These are phyloP conservation scores for Tupaia chinensis DNA, from an alignment of 2,113 vertebrate species.

Conservation along the genomic window DNA sequence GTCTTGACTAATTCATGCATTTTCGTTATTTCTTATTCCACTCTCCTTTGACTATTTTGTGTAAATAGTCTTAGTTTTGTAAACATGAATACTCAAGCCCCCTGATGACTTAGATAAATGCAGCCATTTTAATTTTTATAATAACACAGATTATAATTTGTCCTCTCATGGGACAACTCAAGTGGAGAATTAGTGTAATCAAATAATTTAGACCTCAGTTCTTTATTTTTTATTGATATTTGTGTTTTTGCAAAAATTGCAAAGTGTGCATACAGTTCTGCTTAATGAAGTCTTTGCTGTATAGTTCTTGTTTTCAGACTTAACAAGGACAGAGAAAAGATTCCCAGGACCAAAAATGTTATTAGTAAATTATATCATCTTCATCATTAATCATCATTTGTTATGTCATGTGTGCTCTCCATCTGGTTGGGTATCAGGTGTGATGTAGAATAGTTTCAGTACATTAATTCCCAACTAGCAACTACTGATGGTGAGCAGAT, in stretches of 20 bases:
- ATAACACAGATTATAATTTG: neutral
- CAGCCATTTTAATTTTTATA: conserved; percentile 61
- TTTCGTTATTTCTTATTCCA: neutral
- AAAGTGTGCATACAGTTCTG: neutral
- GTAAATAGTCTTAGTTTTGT: conserved; percentile 19
- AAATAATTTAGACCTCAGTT: conserved; percentile 2
- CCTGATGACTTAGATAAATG: neutral
- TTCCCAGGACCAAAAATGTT: neutral
- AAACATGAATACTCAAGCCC: neutral
- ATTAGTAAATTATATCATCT: neutral
- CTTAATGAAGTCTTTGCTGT: too few relatives aligned
- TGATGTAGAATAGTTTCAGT: conserved; percentile 72
- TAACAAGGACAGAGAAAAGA: neutral
- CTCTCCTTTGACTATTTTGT: conserved; percentile 27
- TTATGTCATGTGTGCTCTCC: conserved; percentile 43
- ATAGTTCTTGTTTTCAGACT: fast-evolving
- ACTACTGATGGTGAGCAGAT: conserved; percentile 64
- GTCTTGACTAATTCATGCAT: neutral
- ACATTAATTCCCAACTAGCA: conserved; percentile 78
- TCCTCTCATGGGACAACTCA: neutral
- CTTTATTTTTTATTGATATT: neutral
- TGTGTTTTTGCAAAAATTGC: neutral
- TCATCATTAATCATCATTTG: conserved; percentile 75
- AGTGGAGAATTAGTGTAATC: neutral
- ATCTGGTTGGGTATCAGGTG: conserved; percentile 75